These are phyloP conservation scores for Zeugodacus cucurbitae DNA, from an alignment of 1,140 invertebrate species.

Conservation along the genomic window DNA sequence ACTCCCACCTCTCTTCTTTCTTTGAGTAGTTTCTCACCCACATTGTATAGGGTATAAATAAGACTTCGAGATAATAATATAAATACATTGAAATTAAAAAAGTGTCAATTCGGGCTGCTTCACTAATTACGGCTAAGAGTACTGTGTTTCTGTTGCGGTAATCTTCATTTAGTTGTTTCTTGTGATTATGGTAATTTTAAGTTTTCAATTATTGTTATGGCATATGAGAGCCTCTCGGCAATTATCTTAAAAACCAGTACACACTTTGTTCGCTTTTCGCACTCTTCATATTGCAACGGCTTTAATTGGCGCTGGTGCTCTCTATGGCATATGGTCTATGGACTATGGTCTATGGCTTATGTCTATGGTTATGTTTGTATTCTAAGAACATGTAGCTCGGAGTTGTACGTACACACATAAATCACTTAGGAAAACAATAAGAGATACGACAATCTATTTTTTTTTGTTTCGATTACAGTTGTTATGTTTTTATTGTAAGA, in stretches of 20 bases:
- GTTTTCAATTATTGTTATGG: conserved; percentile 6
- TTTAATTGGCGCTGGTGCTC: background rate
- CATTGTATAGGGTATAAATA: no score
- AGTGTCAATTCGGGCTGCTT: background rate
- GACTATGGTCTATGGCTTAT: background rate
- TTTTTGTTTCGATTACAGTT: conserved; percentile 28
- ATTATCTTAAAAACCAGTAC: no score
- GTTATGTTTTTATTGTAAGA: conserved; percentile 37
- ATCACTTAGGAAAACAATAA: conserved; percentile 19
- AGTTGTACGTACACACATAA: background rate
- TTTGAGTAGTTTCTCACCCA: no score
- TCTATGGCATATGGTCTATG: background rate
- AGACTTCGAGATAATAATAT: no score
- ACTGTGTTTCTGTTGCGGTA: background rate
- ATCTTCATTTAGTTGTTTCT: background rate
- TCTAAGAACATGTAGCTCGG: background rate
- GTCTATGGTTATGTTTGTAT: conserved; percentile 21
- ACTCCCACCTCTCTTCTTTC: no score
- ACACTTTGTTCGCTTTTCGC: background rate
- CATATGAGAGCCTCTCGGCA: background rate
- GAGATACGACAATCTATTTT: background rate
- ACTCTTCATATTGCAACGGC: background rate
- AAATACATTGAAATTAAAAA: no score
- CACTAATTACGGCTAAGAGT: background rate
- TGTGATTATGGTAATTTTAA: background rate